phyloP scores from a whole-genome alignment of 1,140 invertebrate species.

The Zaprionus gabonicus region DNA sequence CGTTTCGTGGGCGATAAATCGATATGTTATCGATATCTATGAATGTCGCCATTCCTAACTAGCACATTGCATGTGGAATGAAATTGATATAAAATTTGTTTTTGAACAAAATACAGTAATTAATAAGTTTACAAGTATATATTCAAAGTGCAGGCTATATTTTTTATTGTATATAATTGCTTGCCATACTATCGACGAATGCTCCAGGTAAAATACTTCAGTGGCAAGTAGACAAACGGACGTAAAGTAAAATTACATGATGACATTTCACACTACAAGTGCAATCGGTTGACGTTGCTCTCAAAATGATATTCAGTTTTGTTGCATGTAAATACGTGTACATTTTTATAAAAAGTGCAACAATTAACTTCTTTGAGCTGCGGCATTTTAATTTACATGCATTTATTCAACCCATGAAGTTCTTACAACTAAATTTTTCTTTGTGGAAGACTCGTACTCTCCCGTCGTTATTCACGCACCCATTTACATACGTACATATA shows the following conservation, averaged over 20 bases:
- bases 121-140: conserved; percentile 25
- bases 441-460: conserved; percentile 24
- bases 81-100: conserved; percentile 45
- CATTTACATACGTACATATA: neutral
- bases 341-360: neutral
- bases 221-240: conserved; percentile 20
- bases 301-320: neutral
- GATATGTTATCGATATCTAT: conserved; percentile 25
- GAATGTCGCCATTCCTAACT: conserved; percentile 31
- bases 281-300: conserved; percentile 42
- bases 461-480: conserved; percentile 4
- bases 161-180: conserved; percentile 57
- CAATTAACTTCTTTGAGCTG: neutral
- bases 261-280: conserved; percentile 51
- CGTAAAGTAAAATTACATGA: conserved; percentile 66
- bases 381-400: neutral
- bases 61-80: conserved; percentile 59
- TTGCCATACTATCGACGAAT: conserved; percentile 30
- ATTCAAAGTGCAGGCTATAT: conserved; percentile 31
- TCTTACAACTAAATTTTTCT: conserved; percentile 27
- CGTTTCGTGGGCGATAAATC: neutral
- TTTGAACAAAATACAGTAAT: conserved; percentile 42
- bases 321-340: neutral
- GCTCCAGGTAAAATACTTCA: conserved; percentile 55
- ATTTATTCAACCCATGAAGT: neutral